Evolutionary conservation across 2,113 vertebrate species (phyloP).

Genomic region (Microtus montanus): DNA sequence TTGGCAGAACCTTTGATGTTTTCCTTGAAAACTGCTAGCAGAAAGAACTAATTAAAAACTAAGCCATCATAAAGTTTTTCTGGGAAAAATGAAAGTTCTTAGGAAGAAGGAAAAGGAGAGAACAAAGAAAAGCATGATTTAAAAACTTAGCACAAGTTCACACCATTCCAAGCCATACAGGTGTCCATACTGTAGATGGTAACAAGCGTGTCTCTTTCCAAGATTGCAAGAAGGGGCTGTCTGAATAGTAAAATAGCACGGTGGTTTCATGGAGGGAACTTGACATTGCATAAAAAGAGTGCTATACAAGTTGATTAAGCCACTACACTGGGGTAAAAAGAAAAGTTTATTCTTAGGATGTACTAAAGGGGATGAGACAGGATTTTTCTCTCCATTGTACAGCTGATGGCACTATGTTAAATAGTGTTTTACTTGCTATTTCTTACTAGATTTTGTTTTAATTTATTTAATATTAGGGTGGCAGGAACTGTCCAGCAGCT

Average conservation of each 20-base stretch:
- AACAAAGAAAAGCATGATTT: neutral
- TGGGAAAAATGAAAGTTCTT: conserved; percentile 28
- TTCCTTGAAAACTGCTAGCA: conserved; percentile 23
- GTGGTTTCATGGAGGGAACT: conserved; percentile 10
- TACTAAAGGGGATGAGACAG: neutral
- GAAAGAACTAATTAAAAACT: conserved; percentile 26
- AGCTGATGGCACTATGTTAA: neutral
- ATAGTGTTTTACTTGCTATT: neutral
- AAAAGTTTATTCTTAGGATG: neutral
- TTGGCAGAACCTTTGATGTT: conserved; percentile 5
- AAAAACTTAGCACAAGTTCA: neutral
- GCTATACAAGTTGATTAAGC: neutral
- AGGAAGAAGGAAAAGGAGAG: neutral
- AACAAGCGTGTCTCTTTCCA: neutral
- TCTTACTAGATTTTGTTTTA: neutral
- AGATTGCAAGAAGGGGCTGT: neutral
- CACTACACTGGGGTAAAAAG: neutral
- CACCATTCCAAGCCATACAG: neutral
- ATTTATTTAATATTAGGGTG: conserved; percentile 3
- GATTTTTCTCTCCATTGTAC: neutral
- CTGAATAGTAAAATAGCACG: neutral
- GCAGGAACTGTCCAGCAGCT: neutral
- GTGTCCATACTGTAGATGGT: neutral
- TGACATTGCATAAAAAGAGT: neutral
- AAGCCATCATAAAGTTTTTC: conserved; percentile 25